Evolutionary conservation across 2,888 invertebrate species (phyloP), one percentile per base, ranked within the genome.

Genomic region (Leucozona laternaria): DNA sequence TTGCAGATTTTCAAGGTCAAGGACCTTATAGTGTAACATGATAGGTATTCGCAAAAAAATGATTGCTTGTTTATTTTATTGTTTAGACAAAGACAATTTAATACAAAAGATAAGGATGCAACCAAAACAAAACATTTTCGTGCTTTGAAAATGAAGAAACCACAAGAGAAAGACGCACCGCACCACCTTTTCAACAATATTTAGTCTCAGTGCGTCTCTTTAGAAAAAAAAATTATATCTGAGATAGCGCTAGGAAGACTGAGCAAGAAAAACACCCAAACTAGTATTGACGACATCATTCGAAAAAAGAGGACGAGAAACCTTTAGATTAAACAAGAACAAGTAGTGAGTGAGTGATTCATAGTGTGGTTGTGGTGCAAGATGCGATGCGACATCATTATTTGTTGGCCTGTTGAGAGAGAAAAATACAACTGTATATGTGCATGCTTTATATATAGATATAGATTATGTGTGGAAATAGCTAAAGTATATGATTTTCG

Each of bases 121-220:
- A 86, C 86, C 78, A 86, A 86, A 86, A 86, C 86, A 60, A 86
- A 81, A 86, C 78, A 82, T 71, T 82, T 86, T 86, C 75, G 53
- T 75, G 58, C 75, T 70, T 50, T 48, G 55, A 70, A 68, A 68
- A 70, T 70, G 55, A 68, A 73, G 71, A 50, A 77, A 85, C 66
- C 77, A 78, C 68, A 68, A 80, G 76, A 77, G 62, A 58, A 66
- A 85, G 80, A 82, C 70, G 60, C 78, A 82, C 64, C 72, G 37
- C 60, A 57, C 37, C 37, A 37, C 40, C 22, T 60, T 60, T 40
- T 20, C 37, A 40, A 62, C 13, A 58, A 15, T 28, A 53, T 13
- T 45, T 10, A 31, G 57, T 43, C 28, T 45, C 68, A 60, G 55
- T 71, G 40, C 77, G 72, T 81, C 81, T 85, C 76, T 78, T 84